Conservation (phyloP, 2,113 vertebrate genomes). For the Sander lucioperca region DNA sequence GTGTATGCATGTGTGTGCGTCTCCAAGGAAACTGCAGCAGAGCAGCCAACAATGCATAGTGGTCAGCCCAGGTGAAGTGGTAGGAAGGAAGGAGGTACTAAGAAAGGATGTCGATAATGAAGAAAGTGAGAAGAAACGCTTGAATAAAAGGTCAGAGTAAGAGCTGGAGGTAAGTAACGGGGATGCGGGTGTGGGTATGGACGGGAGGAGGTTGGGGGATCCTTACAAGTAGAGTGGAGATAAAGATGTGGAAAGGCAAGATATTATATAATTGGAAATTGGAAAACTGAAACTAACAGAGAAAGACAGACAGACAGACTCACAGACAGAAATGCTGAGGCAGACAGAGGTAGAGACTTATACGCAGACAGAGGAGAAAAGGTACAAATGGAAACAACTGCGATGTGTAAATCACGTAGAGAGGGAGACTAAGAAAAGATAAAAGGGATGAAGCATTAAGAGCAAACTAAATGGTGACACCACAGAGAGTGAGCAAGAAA, state of each 20-base stretch:
- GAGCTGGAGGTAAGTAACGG: slow-evolving; percentile 30
- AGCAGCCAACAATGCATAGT: slow-evolving; percentile 43
- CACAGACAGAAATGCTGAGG: slow-evolving; percentile 37
- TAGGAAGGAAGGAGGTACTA: slow-evolving; percentile 50
- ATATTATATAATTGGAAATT: slow-evolving; percentile 46
- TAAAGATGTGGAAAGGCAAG: slow-evolving; percentile 13
- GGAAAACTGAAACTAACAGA: slow-evolving; percentile 55
- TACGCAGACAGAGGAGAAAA: slow-evolving; percentile 28
- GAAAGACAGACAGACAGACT: slow-evolving; percentile 12
- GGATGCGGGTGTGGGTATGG: background rate
- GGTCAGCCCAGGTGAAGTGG: slow-evolving; percentile 68
- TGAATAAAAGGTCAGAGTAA: slow-evolving; percentile 70
- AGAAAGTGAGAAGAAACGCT: slow-evolving; percentile 41
- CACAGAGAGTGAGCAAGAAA: background rate
- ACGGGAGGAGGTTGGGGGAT: background rate
- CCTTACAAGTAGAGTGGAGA: slow-evolving; percentile 24
- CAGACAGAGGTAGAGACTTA: slow-evolving; percentile 24
- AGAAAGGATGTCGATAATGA: slow-evolving; percentile 61
- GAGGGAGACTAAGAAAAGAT: slow-evolving; percentile 20
- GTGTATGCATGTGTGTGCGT: background rate
- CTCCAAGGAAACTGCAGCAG: slow-evolving; percentile 46
- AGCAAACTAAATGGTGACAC: slow-evolving; percentile 33
- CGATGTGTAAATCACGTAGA: slow-evolving; percentile 39
- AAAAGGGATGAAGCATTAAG: slow-evolving; percentile 19
- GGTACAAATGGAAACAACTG: slow-evolving; percentile 27